Conservation (phyloP, 2,113 vertebrate species). For the Etheostoma cragini region DNA sequence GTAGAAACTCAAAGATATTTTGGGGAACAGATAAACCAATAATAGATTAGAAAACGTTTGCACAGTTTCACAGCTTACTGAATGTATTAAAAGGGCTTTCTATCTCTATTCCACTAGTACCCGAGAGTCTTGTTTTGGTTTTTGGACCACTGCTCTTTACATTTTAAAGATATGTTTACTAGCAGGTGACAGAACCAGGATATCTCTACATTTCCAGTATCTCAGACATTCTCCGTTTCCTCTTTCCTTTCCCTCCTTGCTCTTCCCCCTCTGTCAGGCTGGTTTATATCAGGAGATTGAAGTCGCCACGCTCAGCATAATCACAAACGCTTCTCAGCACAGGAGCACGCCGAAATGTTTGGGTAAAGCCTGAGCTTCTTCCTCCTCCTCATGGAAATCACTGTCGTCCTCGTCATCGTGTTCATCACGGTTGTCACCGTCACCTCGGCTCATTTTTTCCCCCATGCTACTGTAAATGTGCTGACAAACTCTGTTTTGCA, state of each 20-base stretch:
- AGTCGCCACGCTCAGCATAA: constrained; percentile 66
- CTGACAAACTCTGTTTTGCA: constrained; percentile 36
- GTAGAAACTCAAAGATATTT: constrained; percentile 13
- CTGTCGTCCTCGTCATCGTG: constrained; percentile 28
- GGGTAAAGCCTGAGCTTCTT: constrained; percentile 11
- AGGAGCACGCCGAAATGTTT: constrained; percentile 49
- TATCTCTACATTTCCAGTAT: background rate
- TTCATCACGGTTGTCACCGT: constrained; percentile 49
- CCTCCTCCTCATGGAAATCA: constrained; percentile 36
- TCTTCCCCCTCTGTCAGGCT: constrained; percentile 42
- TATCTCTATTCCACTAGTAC: background rate
- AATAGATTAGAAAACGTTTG: constrained; percentile 6
- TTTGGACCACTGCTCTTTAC: constrained; percentile 23
- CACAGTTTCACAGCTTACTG: background rate
- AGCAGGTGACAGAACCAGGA: constrained; percentile 6
- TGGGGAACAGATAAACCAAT: constrained; percentile 6
- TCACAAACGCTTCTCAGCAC: constrained; percentile 61
- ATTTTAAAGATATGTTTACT: constrained; percentile 1
- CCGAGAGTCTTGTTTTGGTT: background rate
- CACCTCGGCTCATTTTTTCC: constrained; percentile 46
- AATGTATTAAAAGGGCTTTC: background rate
- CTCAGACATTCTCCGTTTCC: background rate
- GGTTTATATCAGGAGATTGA: constrained; percentile 55
- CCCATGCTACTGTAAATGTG: constrained; percentile 22
- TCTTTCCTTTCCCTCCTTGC: constrained; percentile 5